Percentiles rank a stretch among this genome's conserved stretches.
Evolutionary conservation across 2,113 vertebrate species (phyloP).

Genomic region (Merops nubicus): DNA sequence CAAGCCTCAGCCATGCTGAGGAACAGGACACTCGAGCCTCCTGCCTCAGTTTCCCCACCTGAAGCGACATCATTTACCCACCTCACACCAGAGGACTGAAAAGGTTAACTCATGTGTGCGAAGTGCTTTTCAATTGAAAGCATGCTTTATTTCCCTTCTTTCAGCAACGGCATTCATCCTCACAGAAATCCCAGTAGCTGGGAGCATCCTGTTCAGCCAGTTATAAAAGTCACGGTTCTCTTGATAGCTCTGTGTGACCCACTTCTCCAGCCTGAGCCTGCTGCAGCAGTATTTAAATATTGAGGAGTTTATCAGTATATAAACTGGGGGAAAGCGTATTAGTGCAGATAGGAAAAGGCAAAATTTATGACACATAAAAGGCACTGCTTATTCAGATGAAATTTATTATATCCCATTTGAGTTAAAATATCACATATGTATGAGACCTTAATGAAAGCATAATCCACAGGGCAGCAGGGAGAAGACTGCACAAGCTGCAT

Average conservation of each 20-base stretch:
- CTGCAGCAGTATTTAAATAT: neutral
- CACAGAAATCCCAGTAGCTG: neutral
- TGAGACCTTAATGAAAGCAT: neutral
- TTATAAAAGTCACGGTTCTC: neutral
- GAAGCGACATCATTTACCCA: neutral
- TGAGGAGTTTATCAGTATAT: conserved; percentile 22
- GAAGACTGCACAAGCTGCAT: neutral
- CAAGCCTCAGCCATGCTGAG: neutral
- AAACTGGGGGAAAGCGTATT: neutral
- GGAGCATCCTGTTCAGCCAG: neutral
- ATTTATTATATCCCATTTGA: conserved; percentile 43
- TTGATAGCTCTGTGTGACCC: neutral
- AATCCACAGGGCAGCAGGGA: neutral
- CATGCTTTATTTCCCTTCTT: neutral
- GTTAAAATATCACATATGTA: conserved; percentile 19
- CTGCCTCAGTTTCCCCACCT: neutral
- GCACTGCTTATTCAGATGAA: conserved; percentile 21
- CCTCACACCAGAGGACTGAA: neutral
- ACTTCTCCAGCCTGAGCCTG: neutral
- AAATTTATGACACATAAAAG: conserved; percentile 34
- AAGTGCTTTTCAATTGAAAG: neutral
- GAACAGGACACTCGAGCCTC: accelerated
- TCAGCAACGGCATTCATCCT: neutral
- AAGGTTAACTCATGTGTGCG: neutral
- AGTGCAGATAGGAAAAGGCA: neutral